Conservation (phyloP, 1,140 invertebrate species). For the Periplaneta americana region DNA sequence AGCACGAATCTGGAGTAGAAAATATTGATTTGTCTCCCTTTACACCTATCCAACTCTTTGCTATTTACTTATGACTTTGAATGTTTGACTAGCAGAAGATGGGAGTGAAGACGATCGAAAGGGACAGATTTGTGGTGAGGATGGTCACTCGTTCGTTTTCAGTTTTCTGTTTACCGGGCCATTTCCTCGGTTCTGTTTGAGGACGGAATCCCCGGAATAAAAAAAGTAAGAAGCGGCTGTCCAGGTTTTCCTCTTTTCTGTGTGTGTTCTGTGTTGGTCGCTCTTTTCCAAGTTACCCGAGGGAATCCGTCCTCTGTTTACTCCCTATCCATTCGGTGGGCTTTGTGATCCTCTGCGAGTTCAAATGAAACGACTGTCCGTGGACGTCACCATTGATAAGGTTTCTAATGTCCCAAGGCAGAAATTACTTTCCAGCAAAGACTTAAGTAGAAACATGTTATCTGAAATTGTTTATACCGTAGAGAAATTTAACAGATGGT, state of each 20-base stretch:
- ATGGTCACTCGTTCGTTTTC: neutral
- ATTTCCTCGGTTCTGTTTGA: neutral
- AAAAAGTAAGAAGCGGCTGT: neutral
- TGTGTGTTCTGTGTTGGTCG: neutral
- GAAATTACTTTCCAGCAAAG: neutral
- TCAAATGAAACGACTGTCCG: neutral
- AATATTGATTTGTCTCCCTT: neutral
- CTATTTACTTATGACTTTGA: neutral
- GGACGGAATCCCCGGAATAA: neutral
- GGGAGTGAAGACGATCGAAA: neutral
- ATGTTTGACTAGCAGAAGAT: neutral
- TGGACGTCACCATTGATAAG: neutral
- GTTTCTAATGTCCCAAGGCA: neutral
- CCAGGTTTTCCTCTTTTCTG: neutral
- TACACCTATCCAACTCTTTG: neutral
- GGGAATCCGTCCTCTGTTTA: neutral
- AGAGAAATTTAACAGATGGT: too few relatives aligned
- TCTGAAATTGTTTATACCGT: neutral
- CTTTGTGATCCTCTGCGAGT: neutral
- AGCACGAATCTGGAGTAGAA: neutral
- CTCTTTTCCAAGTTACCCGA: neutral
- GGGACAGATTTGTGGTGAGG: too few relatives aligned
- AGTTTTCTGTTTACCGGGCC: neutral
- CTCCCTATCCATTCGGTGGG: neutral
- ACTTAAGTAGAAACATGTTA: neutral